phyloP scores from a whole-genome alignment of 2,888 invertebrate species.

The Gibbula magus region DNA sequence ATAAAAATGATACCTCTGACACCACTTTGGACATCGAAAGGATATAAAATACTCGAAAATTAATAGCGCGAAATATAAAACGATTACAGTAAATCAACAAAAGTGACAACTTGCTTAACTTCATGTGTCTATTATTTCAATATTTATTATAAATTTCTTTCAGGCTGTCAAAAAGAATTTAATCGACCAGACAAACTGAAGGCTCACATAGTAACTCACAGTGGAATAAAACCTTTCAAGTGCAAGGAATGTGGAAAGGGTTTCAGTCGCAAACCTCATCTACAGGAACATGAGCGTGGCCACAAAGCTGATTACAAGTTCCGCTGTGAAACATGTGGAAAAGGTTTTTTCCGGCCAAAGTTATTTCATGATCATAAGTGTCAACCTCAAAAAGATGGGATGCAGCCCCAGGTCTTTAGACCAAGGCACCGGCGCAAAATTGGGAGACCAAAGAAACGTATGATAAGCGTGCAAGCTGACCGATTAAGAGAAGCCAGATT shows the following conservation, averaged over 20 bases:
- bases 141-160: constrained; percentile 5
- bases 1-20: too few species aligned
- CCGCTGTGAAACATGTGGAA: constrained; percentile 67
- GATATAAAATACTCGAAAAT: too few species aligned
- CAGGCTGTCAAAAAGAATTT: constrained; percentile 82
- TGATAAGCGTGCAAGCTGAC: constrained; percentile 38
- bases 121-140: not conserved
- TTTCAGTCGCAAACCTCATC: constrained; percentile 72
- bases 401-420: constrained; percentile 53
- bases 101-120: too few species aligned
- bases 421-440: constrained; percentile 59
- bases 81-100: too few species aligned
- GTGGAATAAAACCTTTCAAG: constrained; percentile 74
- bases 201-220: constrained; percentile 81
- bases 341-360: constrained; percentile 69
- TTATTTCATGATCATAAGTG: constrained; percentile 70
- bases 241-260: constrained; percentile 73
- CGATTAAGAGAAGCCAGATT: constrained; percentile 1
- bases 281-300: constrained; percentile 72
- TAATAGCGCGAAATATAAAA: too few species aligned
- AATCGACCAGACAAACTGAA: constrained; percentile 80
- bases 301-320: constrained; percentile 69
- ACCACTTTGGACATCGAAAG: too few species aligned
- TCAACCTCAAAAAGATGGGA: constrained; percentile 51
- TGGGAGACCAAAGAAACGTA: constrained; percentile 63